A percentile compares a stretch with the other conserved stretches of the same genome.
Conservation (phyloP, 2,113 vertebrate genomes). For the Todiramphus chloris region DNA sequence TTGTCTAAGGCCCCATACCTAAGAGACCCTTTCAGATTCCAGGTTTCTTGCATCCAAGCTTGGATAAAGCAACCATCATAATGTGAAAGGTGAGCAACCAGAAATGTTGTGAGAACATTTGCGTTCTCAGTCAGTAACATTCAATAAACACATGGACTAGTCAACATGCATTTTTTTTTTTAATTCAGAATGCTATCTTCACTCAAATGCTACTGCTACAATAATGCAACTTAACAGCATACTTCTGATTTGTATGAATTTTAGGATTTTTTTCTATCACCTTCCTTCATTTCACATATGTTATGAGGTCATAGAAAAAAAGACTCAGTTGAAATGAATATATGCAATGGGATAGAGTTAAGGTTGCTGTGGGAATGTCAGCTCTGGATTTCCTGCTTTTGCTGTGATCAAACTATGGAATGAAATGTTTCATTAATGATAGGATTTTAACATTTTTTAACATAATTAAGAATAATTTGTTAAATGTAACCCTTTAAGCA, state of each 20-base stretch:
- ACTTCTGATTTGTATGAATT: not conserved
- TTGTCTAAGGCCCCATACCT: not conserved
- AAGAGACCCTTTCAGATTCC: not conserved
- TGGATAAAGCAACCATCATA: not conserved
- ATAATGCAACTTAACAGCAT: not conserved
- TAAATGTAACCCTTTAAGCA: not conserved
- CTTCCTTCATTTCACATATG: conserved; percentile 34
- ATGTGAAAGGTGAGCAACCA: not conserved
- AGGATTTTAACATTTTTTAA: not conserved
- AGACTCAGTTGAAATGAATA: conserved; percentile 40
- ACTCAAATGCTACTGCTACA: not conserved
- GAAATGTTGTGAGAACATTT: not conserved
- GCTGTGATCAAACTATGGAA: not conserved
- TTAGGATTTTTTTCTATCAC: conserved; percentile 11
- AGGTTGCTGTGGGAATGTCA: conserved; percentile 25
- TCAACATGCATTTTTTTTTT: not conserved
- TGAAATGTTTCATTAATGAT: conserved; percentile 1
- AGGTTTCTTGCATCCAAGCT: not conserved
- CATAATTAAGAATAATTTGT: conserved; percentile 20
- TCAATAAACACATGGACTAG: not conserved
- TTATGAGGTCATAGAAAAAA: conserved; percentile 29
- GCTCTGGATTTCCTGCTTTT: conserved; percentile 38
- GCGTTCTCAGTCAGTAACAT: not conserved
- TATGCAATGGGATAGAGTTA: not conserved
- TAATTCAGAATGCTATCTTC: not conserved